These are phyloP conservation scores for Polydrusus tereticollis DNA, from an alignment of 2,888 invertebrate species.

Conservation along the genomic window DNA sequence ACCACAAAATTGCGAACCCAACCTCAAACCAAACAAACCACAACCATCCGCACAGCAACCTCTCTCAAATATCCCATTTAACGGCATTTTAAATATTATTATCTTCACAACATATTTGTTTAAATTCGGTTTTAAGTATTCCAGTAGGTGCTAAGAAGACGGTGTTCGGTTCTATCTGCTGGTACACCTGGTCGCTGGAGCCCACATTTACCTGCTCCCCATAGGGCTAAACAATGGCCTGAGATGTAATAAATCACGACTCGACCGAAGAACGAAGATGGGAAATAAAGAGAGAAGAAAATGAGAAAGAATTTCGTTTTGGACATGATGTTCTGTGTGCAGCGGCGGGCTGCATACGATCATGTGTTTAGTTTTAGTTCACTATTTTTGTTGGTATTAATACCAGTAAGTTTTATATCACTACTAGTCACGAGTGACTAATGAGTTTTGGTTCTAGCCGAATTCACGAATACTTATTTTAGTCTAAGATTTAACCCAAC, in stretches of 20 bases:
- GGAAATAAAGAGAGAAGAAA: constrained; percentile 27
- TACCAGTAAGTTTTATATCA: too few relatives aligned
- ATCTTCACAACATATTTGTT: constrained; percentile 34
- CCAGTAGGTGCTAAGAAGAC: constrained; percentile 39
- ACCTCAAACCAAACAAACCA: background rate
- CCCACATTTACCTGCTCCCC: constrained; percentile 59
- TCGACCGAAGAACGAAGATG: constrained; percentile 32
- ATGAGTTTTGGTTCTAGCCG: too few relatives aligned
- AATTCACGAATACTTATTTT: too few relatives aligned
- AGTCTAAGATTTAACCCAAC: too few relatives aligned
- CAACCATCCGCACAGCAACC: background rate
- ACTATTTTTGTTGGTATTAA: background rate
- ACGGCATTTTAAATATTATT: constrained; percentile 30
- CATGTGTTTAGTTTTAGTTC: too few relatives aligned
- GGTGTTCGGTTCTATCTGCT: constrained; percentile 25
- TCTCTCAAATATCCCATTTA: background rate
- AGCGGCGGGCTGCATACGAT: constrained; percentile 7
- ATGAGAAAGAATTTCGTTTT: constrained; percentile 42
- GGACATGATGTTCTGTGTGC: constrained; percentile 26
- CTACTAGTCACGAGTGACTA: too few relatives aligned
- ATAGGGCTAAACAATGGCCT: constrained; percentile 66
- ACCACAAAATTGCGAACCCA: background rate
- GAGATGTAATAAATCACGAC: constrained; percentile 66
- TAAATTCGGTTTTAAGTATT: constrained; percentile 38
- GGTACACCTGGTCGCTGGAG: constrained; percentile 55